Evolutionary conservation across 2,797 vertebrate species (phyloP).

Genomic region (Sebastes paucispinis): DNA sequence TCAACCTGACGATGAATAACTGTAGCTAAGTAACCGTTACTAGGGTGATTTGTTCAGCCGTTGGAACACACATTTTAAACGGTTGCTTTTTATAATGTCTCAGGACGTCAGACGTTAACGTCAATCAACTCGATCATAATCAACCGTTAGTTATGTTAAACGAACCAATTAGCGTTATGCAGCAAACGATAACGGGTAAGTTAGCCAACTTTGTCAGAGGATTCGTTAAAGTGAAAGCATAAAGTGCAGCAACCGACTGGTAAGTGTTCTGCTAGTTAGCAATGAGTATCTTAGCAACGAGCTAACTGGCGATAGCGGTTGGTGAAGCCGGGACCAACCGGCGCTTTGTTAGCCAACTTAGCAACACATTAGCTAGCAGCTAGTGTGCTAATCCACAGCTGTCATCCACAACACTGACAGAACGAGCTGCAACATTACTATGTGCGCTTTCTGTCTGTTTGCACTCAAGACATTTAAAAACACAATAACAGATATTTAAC

Average conservation of each 20-base stretch:
- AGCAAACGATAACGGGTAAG: no score
- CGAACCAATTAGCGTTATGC: no score
- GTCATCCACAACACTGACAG: slow-evolving; percentile 57
- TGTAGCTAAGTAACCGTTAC: neutral
- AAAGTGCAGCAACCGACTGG: neutral
- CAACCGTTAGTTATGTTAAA: neutral
- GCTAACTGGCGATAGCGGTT: slow-evolving; percentile 23
- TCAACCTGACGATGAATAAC: accelerated
- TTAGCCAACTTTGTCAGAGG: no score
- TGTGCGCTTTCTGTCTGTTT: neutral
- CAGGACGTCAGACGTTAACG: neutral
- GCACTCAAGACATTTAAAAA: no score
- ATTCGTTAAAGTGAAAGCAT: neutral
- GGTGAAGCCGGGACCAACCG: slow-evolving; percentile 17
- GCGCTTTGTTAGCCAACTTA: slow-evolving; percentile 73
- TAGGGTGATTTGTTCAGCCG: neutral
- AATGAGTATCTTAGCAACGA: slow-evolving; percentile 2
- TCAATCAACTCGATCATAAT: neutral
- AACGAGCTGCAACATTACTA: slow-evolving; percentile 20
- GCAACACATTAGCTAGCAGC: slow-evolving; percentile 33
- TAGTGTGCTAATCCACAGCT: slow-evolving; percentile 67
- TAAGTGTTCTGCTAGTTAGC: neutral
- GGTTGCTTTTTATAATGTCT: neutral
- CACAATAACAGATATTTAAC: neutral
- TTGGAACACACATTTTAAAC: neutral